Base-by-base conservation (phyloP, 2,888 invertebrate genomes). In the Agriopis marginaria region DNA sequence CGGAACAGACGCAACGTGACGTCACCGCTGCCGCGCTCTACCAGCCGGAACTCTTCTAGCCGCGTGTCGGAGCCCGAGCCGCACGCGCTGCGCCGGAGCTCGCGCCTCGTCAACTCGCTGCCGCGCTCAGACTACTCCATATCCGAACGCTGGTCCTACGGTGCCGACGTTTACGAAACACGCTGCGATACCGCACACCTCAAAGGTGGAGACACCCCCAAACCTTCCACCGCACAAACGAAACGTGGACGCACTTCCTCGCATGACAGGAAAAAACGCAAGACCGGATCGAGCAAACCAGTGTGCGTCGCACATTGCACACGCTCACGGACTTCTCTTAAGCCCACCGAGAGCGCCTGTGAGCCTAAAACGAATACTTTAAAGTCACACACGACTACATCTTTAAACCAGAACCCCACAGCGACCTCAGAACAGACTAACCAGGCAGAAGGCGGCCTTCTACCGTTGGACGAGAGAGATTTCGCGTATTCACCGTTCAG, bases 71-170 rank as follows among this genome's bases (percentile, higher is more conserved):
- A 89, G 77, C 80, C 83, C 86, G 95, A 95, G 89, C 91, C 94
- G 66, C 86, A 83, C 78, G 80, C 86, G 56, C 85, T 91, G 74
- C 90, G 93, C 75, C 85, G 94, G 75, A 93, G 94, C 83, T 90
- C 92, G 75, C 91, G 95, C 88, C 95, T 95, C 88, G 92, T 92
- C 75, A 90, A 86, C 82, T 86, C 91, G 54, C 84, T 91, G 59
- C 93, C 93, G 53, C 86, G 93, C 74, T 94, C 93, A 51, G 93
- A 95, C 86, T 93, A 93, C 90, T 95, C 95, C 83, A 94, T 95
- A 77, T 91, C 94, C 79, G 95, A 95, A 88, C 95, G 95, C 85
- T 95, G 95, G 93, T 94, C 95, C 58, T 95, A 91, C 93, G 95
- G 91, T 79, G 92, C 89, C 75, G 94, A 89, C 94, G 94, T 90